These are phyloP conservation scores for Nasonia oneida DNA, from an alignment of 2,888 invertebrate species.

Conservation along the genomic window DNA sequence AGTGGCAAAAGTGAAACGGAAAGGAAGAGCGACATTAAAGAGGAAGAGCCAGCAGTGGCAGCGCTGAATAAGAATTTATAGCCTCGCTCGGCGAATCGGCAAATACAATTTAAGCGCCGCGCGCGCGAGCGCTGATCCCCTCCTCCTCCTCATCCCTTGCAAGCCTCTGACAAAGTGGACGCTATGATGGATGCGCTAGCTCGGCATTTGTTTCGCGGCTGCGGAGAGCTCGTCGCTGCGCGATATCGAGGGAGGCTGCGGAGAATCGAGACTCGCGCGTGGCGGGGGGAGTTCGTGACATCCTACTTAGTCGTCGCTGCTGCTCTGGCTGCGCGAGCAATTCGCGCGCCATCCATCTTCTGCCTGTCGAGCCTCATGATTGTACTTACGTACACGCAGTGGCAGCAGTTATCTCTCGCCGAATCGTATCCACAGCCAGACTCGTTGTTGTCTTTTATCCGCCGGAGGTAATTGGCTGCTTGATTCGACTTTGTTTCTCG, in stretches of 20 bases:
- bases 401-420: not conserved
- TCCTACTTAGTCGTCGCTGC: constrained; percentile 69
- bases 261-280: constrained; percentile 6
- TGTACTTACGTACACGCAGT: not conserved
- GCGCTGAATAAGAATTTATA: constrained; percentile 65
- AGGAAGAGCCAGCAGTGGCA: constrained; percentile 54
- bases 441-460: constrained; percentile 5
- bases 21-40: constrained; percentile 62
- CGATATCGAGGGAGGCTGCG: constrained; percentile 36
- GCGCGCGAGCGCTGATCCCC: constrained; percentile 67
- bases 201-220: constrained; percentile 61
- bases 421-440: constrained; percentile 3
- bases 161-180: constrained; percentile 72
- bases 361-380: constrained; percentile 40
- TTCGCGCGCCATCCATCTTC: constrained; percentile 70
- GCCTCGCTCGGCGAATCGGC: constrained; percentile 60
- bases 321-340: constrained; percentile 57
- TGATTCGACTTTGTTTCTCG: not conserved
- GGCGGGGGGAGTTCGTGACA: constrained; percentile 63
- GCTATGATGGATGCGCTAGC: constrained; percentile 72
- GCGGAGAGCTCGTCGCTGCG: constrained; percentile 31
- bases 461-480: constrained; percentile 27
- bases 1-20: constrained; percentile 52
- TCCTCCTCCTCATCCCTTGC: constrained; percentile 46
- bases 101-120: constrained; percentile 74